These are phyloP conservation scores for Orestias chungarensis DNA, from an alignment of 2,797 vertebrate species.

Conservation along the genomic window DNA sequence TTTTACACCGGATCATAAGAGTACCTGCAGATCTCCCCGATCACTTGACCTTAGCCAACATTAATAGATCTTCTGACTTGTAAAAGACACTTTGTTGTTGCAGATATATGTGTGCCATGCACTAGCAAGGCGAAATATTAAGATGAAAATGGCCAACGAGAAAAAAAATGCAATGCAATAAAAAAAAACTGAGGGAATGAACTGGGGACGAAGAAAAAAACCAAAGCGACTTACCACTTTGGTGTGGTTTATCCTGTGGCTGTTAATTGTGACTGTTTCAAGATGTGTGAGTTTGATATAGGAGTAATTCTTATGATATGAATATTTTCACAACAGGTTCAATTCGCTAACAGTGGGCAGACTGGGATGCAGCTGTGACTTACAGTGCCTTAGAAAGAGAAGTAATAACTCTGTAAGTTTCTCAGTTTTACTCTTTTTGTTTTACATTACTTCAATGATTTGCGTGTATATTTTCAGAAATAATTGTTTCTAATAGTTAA, in stretches of 20 bases:
- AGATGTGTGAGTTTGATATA: constrained; percentile 39
- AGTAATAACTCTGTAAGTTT: neutral
- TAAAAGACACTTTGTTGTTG: neutral
- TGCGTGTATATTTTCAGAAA: neutral
- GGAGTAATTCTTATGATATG: constrained; percentile 41
- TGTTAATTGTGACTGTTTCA: constrained; percentile 40
- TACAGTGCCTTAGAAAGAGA: constrained; percentile 2
- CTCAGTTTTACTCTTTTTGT: neutral
- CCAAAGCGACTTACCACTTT: neutral
- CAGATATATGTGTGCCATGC: neutral
- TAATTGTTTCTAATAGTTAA: neutral
- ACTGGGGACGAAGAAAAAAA: neutral
- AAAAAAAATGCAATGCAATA: neutral
- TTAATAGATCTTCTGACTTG: neutral
- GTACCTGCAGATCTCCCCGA: neutral
- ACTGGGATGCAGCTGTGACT: constrained; percentile 13
- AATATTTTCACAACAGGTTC: constrained; percentile 31
- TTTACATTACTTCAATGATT: neutral
- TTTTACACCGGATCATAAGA: neutral
- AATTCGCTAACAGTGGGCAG: constrained; percentile 30
- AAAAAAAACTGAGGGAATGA: constrained; percentile 11
- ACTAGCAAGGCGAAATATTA: neutral
- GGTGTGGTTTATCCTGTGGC: constrained; percentile 13
- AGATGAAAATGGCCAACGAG: constrained; percentile 1
- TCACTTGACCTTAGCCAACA: neutral